phyloP scores from a whole-genome alignment of 2,888 invertebrate genomes.

The Drosophila mimetica region DNA sequence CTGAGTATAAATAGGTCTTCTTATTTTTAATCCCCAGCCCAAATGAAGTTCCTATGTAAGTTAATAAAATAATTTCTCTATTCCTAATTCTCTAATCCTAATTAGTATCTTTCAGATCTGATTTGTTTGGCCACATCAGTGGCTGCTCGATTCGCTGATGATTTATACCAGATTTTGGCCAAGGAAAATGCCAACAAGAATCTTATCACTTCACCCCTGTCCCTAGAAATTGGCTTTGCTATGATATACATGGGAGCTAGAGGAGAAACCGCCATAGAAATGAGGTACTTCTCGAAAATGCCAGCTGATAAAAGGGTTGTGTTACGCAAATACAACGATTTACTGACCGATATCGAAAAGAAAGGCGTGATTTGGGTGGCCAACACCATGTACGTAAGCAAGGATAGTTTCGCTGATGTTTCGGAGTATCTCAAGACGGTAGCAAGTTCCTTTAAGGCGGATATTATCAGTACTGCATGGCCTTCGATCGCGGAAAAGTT shows the following conservation, averaged over 20 bases:
- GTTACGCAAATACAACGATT: neutral
- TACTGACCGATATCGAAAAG: neutral
- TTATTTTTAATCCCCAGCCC: neutral
- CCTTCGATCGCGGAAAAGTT: too few relatives aligned
- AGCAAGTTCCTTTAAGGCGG: too few relatives aligned
- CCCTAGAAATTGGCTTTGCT: neutral
- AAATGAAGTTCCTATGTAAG: neutral
- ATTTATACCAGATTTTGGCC: conserved; percentile 3
- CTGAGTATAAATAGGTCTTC: neutral
- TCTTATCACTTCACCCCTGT: neutral
- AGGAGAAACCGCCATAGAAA: conserved; percentile 5
- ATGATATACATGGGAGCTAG: conserved; percentile 16
- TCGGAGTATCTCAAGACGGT: too few relatives aligned
- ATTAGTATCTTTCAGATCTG: neutral
- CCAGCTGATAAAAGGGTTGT: neutral
- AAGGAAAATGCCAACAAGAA: neutral
- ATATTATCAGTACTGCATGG: too few relatives aligned
- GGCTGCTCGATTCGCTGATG: conserved; percentile 5
- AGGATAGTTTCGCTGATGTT: rapidly evolving
- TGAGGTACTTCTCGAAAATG: neutral
- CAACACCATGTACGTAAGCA: conserved; percentile 9
- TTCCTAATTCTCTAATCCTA: rapidly evolving
- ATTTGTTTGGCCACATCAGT: conserved; percentile 11
- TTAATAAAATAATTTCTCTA: neutral
- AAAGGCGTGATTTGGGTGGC: conserved; percentile 1